These are phyloP conservation scores for Spisula subtruncata DNA, from an alignment of 2,888 invertebrate genomes.

Conservation along the genomic window DNA sequence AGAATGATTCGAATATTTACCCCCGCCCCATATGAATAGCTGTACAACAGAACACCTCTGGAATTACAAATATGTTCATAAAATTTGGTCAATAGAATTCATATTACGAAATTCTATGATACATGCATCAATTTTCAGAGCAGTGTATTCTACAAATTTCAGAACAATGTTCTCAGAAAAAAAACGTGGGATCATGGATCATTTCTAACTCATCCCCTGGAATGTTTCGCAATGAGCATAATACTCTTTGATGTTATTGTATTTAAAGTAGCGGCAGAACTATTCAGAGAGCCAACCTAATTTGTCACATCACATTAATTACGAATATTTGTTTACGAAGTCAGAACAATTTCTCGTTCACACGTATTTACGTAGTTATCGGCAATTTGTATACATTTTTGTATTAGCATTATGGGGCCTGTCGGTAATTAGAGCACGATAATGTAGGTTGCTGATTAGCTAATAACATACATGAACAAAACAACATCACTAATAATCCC, in stretches of 20 bases:
- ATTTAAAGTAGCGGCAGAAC: background rate
- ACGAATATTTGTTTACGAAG: background rate
- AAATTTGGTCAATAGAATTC: too few species aligned
- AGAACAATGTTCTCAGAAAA: too few species aligned
- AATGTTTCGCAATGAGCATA: background rate
- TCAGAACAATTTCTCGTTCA: background rate
- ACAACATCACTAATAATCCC: too few species aligned
- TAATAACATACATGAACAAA: background rate
- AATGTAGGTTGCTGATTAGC: background rate
- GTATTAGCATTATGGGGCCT: background rate
- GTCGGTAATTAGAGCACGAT: background rate
- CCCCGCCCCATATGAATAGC: too few species aligned
- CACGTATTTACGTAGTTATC: background rate
- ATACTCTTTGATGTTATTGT: background rate
- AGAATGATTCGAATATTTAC: too few species aligned
- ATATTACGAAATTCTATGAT: too few species aligned
- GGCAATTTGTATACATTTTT: background rate
- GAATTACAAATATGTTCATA: too few species aligned
- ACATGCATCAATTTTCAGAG: too few species aligned
- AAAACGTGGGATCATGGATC: too few species aligned
- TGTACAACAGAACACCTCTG: too few species aligned
- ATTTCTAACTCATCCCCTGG: background rate
- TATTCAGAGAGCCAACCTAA: background rate
- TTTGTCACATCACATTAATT: background rate
- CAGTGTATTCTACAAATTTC: too few species aligned